A percentile compares a stretch with the other conserved stretches of the same genome.
Evolutionary conservation across 2,797 vertebrate species (phyloP).

Genomic region (Phoeniculus purpureus): DNA sequence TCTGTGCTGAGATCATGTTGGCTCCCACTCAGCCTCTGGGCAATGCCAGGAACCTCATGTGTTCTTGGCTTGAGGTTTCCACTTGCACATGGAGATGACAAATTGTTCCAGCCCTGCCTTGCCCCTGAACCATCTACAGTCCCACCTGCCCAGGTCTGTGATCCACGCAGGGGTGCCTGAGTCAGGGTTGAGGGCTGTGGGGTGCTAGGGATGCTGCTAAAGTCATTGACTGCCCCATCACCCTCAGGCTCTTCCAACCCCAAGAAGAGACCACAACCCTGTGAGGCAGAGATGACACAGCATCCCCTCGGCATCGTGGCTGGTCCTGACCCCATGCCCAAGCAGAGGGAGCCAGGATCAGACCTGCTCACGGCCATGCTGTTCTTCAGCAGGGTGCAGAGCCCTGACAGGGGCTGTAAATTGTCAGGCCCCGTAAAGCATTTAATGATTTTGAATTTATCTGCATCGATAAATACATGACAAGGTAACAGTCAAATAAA

Average conservation of each 20-base stretch:
- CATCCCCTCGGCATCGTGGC: neutral
- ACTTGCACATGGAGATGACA: neutral
- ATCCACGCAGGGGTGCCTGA: neutral
- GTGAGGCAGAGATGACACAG: neutral
- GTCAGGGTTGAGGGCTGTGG: neutral
- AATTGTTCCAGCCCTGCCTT: neutral
- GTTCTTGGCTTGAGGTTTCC: neutral
- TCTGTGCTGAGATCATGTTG: fast-evolving
- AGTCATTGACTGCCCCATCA: neutral
- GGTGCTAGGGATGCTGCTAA: neutral
- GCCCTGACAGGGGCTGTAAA: conserved; percentile 53
- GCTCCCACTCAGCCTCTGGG: neutral
- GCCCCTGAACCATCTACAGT: neutral
- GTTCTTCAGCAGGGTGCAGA: neutral
- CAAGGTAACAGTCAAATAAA: conserved; percentile 79
- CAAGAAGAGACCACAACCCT: neutral
- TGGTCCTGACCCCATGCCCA: fast-evolving
- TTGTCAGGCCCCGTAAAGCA: conserved; percentile 67
- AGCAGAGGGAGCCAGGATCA: neutral
- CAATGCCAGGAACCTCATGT: neutral
- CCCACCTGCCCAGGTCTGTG: neutral
- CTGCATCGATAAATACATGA: conserved; percentile 78
- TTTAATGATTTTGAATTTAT: conserved; percentile 78
- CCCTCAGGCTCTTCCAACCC: neutral
- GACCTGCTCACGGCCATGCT: fast-evolving